Evolutionary conservation across 2,113 vertebrate genomes (phyloP).

Genomic region (Zingel zingel): DNA sequence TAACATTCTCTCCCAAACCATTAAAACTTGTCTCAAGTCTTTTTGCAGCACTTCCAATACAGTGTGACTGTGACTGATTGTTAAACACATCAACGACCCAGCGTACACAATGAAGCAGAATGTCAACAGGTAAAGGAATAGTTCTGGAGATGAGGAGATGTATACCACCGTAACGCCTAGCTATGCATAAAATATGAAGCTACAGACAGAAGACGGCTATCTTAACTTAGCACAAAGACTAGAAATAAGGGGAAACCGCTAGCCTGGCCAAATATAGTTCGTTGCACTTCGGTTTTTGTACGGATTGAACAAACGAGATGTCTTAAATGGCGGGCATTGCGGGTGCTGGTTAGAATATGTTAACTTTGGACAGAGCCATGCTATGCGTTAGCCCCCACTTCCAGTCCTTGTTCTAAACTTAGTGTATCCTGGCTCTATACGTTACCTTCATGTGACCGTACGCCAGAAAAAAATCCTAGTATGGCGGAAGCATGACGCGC

Average conservation of each 20-base stretch:
- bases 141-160: too few relatives aligned
- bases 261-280: too few relatives aligned
- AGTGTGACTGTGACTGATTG: not conserved
- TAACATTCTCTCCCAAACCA: not conserved
- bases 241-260: too few relatives aligned
- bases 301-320: fast-evolving
- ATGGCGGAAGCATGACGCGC: too few relatives aligned
- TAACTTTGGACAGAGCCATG: not conserved
- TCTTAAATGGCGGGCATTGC: too few relatives aligned
- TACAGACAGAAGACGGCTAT: not conserved
- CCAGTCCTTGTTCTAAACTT: not conserved
- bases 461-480: too few relatives aligned
- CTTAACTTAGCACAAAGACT: not conserved
- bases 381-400: not conserved
- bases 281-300: not conserved
- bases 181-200: not conserved
- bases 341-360: fast-evolving
- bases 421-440: too few relatives aligned
- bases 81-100: not conserved
- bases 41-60: not conserved
- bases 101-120: not conserved
- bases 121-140: not conserved
- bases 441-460: too few relatives aligned
- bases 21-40: not conserved
- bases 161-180: too few relatives aligned